These are phyloP conservation scores for Phylloscopus trochiloides DNA, from an alignment of 2,113 vertebrate species.

Conservation along the genomic window DNA sequence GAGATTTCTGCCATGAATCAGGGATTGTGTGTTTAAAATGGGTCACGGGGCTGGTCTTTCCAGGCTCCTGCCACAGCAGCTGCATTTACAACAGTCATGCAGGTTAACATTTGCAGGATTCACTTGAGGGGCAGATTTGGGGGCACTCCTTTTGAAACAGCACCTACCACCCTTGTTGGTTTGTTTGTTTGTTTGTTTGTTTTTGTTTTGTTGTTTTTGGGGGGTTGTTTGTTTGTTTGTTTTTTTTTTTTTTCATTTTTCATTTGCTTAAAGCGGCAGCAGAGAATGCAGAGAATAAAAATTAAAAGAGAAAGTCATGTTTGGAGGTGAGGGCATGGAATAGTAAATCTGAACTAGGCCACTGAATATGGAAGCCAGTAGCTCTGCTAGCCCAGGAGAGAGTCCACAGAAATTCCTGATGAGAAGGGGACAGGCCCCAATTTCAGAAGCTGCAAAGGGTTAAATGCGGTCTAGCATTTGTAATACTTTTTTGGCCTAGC, in stretches of 20 bases:
- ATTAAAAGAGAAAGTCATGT: neutral
- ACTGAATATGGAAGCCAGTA: neutral
- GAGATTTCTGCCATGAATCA: constrained; percentile 20
- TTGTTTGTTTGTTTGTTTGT: no score
- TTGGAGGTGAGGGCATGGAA: neutral
- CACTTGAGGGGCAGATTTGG: neutral
- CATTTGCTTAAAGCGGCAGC: neutral
- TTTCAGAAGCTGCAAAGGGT: neutral
- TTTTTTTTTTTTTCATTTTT: neutral
- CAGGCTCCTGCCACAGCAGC: neutral
- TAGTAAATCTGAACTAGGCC: neutral
- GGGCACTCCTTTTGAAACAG: neutral
- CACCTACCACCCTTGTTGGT: neutral
- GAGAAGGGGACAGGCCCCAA: neutral
- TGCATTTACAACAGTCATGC: neutral
- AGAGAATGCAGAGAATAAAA: neutral
- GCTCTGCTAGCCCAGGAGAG: neutral
- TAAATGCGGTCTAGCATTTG: neutral
- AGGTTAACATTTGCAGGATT: neutral
- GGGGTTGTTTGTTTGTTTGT: no score
- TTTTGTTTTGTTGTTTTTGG: no score
- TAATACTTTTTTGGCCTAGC: neutral
- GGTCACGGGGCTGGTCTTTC: neutral
- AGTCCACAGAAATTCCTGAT: neutral
- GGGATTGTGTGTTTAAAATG: constrained; percentile 26